Evolutionary conservation across 2,113 vertebrate species (phyloP), one percentile per base, ranked within the genome.

Genomic region (Platichthys stellatus): DNA sequence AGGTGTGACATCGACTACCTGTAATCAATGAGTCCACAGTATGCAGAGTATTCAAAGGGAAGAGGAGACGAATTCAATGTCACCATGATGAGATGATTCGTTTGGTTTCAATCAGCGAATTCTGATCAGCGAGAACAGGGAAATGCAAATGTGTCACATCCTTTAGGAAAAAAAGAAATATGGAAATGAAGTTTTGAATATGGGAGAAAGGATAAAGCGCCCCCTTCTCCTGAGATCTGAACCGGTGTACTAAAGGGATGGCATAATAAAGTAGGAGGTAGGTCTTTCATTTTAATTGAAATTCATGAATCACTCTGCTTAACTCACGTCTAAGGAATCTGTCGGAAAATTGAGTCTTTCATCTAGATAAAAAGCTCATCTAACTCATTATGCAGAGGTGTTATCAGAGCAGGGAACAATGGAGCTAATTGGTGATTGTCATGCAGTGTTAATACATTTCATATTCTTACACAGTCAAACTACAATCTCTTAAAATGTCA

Each of bases 261-360:
- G 88, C 90, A 90, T 91, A 93, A 93, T 92, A 90, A 91, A 92
- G 90, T 79, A 86, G 90, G 82, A 94, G 89, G 89, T 86, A 90
- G 90, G 88, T 88, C 87, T 89, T 93, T 93, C 87, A 88, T 94
- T 94, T 95, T 94, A 94, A 95, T 94, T 94, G 91, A 94, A 95
- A 94, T 91, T 91, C 90, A 93, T 94, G 89, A 92, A 90, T 95
- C 92, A 88, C 92, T 87, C 83, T 87, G 78, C 86, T 88, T 92
- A 90, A 91, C 92, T 91, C 88, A 85, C 90, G 92, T 93, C 92
- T 91, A 76, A 92, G 87, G 88, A 93, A 92, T 91, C 88, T 90
- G 88, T 86, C 81, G 91, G 93, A 93, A 93, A 92, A 94, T 89
- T 81, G 90, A 90, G 92, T 90, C 93, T 95, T 95, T 95, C 92